Evolutionary conservation across 1,140 invertebrate genomes (phyloP), one percentile per base, ranked within the genome.

Genomic region (Drosophila pseudoananassae): DNA sequence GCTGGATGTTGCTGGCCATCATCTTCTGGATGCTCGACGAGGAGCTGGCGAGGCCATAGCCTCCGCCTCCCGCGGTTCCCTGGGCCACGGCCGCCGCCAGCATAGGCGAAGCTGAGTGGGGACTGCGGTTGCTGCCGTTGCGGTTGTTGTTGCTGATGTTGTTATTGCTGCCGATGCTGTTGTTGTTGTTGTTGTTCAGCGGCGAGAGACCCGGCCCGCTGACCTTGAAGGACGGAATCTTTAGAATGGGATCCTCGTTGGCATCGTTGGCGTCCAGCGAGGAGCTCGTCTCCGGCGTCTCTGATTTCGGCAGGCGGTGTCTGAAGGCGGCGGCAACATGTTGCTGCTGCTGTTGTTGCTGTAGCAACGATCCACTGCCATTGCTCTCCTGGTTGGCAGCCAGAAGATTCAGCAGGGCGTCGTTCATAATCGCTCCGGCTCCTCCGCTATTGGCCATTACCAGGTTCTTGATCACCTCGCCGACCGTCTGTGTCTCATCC

Each of bases 171-270:
- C 81, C 60, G 85, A 79, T 90, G 50, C 73, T 38, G 76, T 85
- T 64, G 87, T 91, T 68, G 51, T 29, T 79, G 31, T 61, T 82
- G 29, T 27, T 53, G 52, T 54, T 80, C 17, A 50, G 47, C n/a
- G 71, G 47, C 29, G 76, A 63, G 17, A 66, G 68, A 15, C 29
- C 72, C 38, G 93, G 94, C 17, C 93, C 95, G 91, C 91, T 94
- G 43, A 95, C 94, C 59, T 96, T 97, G 93, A 96, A 98, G 94
- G 96, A 97, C 94, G 97, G 97, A 96, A 98, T 97, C 93, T 96
- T 97, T 80, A 97, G 94, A 93, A 98, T 97, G 90, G 96, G 92
- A 76, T 93, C 94, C 81, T 94, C 93, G 56, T 59, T 63, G 36
- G 92, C 91, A 68, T 94, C 93, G 46, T 93, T 93, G 58, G 93